phyloP scores from a whole-genome alignment of 2,113 vertebrate species.

The Actenoides lindsayi region DNA sequence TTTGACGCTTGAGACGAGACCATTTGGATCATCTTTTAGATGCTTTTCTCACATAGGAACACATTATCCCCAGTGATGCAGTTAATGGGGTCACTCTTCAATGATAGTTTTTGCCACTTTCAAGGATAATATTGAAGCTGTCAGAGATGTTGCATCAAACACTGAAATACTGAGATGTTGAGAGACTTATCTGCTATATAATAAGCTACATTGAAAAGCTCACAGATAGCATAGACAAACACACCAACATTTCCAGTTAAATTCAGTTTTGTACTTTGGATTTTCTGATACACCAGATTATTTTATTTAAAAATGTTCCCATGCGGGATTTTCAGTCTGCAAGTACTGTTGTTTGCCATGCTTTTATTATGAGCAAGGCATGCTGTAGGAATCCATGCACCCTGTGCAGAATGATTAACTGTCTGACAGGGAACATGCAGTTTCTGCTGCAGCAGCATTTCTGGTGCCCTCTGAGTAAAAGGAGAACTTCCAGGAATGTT shows the following conservation, averaged over 20 bases:
- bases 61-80: background rate
- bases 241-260: background rate
- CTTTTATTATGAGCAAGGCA: background rate
- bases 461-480: constrained; percentile 66
- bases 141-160: background rate
- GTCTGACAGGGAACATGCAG: constrained; percentile 30
- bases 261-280: background rate
- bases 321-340: constrained; percentile 9
- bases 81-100: background rate
- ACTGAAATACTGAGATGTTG: background rate
- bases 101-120: background rate
- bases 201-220: background rate
- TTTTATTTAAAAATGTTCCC: background rate
- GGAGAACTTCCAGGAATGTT: constrained; percentile 62
- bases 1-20: background rate
- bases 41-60: background rate
- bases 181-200: background rate
- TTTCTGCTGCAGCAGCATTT: constrained; percentile 39
- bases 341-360: background rate
- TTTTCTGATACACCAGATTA: background rate
- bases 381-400: background rate
- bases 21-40: background rate
- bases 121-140: background rate
- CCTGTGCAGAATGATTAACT: background rate
- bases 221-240: background rate